Conservation (phyloP, 1,140 invertebrate species). For the Meloidogyne exigua region DNA sequence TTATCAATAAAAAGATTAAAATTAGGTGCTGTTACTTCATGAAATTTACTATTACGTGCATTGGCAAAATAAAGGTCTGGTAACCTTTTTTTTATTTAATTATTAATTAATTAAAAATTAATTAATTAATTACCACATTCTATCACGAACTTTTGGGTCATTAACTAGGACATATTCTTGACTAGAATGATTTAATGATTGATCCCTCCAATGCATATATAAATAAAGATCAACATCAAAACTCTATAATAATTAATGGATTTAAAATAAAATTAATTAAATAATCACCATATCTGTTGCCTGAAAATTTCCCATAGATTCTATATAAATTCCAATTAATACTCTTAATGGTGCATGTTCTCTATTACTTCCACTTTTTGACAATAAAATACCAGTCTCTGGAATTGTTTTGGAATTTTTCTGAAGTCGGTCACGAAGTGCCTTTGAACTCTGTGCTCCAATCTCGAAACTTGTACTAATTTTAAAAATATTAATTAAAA, state of each 20-base stretch:
- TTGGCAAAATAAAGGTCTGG: conserved; percentile 62
- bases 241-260: conserved; percentile 43
- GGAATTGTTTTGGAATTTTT: conserved; percentile 33
- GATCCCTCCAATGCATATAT: conserved; percentile 58
- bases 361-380: background rate
- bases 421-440: conserved; percentile 31
- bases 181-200: conserved; percentile 45
- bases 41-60: conserved; percentile 51
- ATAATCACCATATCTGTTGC: conserved; percentile 23
- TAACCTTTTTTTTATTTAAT: conserved; percentile 66
- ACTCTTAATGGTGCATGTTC: conserved; percentile 48
- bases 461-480: background rate
- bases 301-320: conserved; percentile 50
- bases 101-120: background rate
- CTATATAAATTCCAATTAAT: conserved; percentile 55
- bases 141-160: conserved; percentile 50
- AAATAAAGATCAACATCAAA: conserved; percentile 62
- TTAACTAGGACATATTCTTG: conserved; percentile 58
- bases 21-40: conserved; percentile 60
- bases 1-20: conserved; percentile 64
- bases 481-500: background rate
- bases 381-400: background rate
- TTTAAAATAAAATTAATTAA: background rate
- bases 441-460: background rate
- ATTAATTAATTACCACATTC: conserved; percentile 56